Evolutionary conservation across 2,113 vertebrate genomes (phyloP).

Genomic region (Alethe diademata): DNA sequence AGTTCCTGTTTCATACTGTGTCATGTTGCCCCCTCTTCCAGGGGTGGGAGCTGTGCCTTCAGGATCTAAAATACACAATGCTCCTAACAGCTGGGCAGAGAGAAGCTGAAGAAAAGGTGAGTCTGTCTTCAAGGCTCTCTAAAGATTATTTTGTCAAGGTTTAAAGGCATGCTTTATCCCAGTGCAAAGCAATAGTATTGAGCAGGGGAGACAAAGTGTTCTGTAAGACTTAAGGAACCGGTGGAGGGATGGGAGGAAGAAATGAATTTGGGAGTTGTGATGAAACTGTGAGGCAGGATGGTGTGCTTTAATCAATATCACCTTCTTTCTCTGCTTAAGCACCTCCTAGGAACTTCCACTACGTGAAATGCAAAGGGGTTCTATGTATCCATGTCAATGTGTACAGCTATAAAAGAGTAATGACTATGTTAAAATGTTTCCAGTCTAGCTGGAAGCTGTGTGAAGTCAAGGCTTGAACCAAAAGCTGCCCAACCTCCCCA

Average conservation of each 20-base stretch:
- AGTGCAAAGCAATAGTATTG: background rate
- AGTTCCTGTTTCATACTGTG: background rate
- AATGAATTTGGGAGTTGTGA: background rate
- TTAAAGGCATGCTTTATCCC: background rate
- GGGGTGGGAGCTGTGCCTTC: background rate
- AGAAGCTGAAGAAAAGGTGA: background rate
- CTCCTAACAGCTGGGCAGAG: too few species aligned
- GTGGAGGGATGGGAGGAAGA: background rate
- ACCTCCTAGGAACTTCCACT: background rate
- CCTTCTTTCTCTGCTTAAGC: background rate
- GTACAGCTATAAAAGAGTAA: background rate
- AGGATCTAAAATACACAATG: fast-evolving
- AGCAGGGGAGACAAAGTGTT: background rate
- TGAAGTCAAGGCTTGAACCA: background rate
- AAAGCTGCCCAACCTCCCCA: background rate
- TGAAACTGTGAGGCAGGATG: background rate
- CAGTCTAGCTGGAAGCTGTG: background rate
- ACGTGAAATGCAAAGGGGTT: background rate
- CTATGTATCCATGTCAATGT: too few species aligned
- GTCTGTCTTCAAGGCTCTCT: background rate
- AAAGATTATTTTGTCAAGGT: background rate
- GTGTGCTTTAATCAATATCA: background rate
- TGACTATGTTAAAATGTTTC: background rate
- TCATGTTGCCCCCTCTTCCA: fast-evolving
- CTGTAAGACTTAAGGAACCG: background rate